Base-by-base conservation (phyloP, 2,888 invertebrate species). In the Scelioninae gen. 2 region DNA sequence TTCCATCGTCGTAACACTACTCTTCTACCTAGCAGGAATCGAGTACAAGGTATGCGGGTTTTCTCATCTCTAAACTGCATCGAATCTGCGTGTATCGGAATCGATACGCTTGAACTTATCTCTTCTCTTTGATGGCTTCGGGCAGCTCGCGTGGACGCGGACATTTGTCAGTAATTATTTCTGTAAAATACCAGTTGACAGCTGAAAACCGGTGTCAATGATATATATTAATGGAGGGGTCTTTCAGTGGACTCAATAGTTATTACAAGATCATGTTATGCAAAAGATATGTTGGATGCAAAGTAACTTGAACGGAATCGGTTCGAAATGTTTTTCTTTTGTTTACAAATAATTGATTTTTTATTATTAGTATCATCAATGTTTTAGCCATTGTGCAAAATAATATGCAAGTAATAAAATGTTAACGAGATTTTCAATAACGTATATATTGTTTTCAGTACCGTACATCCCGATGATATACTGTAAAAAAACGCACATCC, bases 1-100 rank as follows among this genome's bases (percentile, higher is more conserved):
- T 63, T 70, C 64, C 46, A 60, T 43, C 58, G 60, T 39, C 43
- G 74, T 55, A 67, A 67, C 68, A 67, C 65, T 46, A 52, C 69
- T 73, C 76, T 69, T 64, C 57, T 43, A 43, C 55, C 55, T 60
- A 63, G 64, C 50, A 37, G 52, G 73, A 70, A 70, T 70, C 61
- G 63, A 68, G 71, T 73, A 73, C 73, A 73, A 73, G 74, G 72
- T 72, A 67, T 63, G 57, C 71, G 69, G 68, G 61, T 73, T 74
- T 74, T 57, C 72, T 72, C 60, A 68, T 69, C 69, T 73, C 68
- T 70, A 73, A 76, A 75, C 75, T 68, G 75, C 73, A 73, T 76
- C 76, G 75, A 63, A 73, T 75, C 69, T 31, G 53, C 69, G 39
- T 65, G 65, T 63, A 71, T 70, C 55, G 63, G 61, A 45, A 57